Evolutionary conservation across 2,888 invertebrate genomes (phyloP), one percentile per base, ranked within the genome.

Genomic region (Agrypnus murinus): DNA sequence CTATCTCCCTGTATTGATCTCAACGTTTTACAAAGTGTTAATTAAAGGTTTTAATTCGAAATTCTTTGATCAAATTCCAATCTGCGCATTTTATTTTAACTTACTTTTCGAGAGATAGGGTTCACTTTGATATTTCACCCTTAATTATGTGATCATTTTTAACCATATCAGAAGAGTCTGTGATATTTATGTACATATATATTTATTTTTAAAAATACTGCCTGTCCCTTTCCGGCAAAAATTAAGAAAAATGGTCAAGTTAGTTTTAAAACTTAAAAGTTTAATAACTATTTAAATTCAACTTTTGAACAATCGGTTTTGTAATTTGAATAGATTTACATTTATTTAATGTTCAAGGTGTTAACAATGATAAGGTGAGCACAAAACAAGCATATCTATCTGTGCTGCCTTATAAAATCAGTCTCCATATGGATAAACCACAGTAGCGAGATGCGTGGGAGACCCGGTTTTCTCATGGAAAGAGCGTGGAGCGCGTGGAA

Each of bases 361-460:
- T n/a, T n/a, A n/a, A n/a, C n/a, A n/a, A n/a, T n/a, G n/a, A n/a
- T n/a, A n/a, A n/a, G n/a, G n/a, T n/a, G n/a, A n/a, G n/a, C n/a
- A n/a, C n/a, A n/a, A n/a, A n/a, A n/a, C n/a, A n/a, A n/a, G n/a
- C n/a, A n/a, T n/a, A n/a, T n/a, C n/a, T n/a, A n/a, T n/a, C n/a
- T n/a, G n/a, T n/a, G n/a, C n/a, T 45, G 58, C 63, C 71, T 60
- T 67, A 53, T 43, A 34, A 53, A 67, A 63, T 64, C 50, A 43
- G 59, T 64, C n/a, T n/a, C 50, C 65, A 58, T 67, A 67, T 68
- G 71, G 60, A 72, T 63, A 62, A 72, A 69, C 69, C 69, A 43
- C 70, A 53, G 46, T 15, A 38, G 34, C 34, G 34, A n/a, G n/a
- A 53, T 57, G 69, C 60, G 64, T 67, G 43, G 32, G 58, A 58